These are phyloP conservation scores for Orius insidiosus DNA, from an alignment of 1,140 invertebrate genomes.

Conservation along the genomic window DNA sequence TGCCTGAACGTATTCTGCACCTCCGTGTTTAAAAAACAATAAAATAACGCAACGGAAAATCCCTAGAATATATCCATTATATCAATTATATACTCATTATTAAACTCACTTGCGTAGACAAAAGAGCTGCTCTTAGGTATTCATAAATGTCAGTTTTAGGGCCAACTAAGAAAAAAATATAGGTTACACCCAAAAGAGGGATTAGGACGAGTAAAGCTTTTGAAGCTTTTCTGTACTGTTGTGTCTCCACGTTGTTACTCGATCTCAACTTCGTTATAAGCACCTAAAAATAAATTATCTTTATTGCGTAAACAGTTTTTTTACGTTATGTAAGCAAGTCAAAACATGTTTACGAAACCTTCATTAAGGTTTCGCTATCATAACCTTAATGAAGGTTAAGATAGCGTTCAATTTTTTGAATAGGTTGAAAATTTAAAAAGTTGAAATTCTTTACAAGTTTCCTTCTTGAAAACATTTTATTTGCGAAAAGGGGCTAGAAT, in stretches of 20 bases:
- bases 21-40: conserved; percentile 84
- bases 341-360: no score
- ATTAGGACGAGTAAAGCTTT: conserved; percentile 76
- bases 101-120: conserved; percentile 58
- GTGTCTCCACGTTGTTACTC: conserved; percentile 22
- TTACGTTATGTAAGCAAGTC: no score
- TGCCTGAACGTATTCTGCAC: conserved; percentile 69
- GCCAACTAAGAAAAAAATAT: conserved; percentile 59
- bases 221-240: conserved; percentile 65
- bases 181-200: conserved; percentile 74
- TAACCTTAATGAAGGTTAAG: no score
- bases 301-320: neutral
- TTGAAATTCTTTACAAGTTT: no score
- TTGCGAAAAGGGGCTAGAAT: no score
- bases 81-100: conserved; percentile 1
- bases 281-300: conserved; percentile 35
- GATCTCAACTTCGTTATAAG: conserved; percentile 60
- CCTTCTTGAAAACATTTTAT: no score
- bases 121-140: conserved; percentile 47
- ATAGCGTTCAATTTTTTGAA: no score
- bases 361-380: no score
- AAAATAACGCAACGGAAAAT: conserved; percentile 69
- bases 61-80: conserved; percentile 36
- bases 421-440: no score
- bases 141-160: conserved; percentile 49